Base-by-base conservation (phyloP, 2,797 vertebrate genomes). In the Phrynocephalus vlangalii region DNA sequence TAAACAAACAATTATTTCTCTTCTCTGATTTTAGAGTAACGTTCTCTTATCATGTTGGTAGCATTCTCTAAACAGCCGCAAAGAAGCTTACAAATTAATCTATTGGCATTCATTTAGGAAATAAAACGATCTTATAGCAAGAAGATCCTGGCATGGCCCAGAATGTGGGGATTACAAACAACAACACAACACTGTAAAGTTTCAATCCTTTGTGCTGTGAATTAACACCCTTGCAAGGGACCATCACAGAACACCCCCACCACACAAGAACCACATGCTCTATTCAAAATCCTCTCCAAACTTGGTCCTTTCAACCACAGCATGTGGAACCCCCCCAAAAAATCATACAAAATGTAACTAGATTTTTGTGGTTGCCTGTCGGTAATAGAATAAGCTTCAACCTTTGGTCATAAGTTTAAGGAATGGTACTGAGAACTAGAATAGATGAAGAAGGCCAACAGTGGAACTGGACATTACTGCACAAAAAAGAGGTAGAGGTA, bases 181-280 rank as follows among this genome's bases (percentile, higher is more conserved):
- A 87, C 28, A 90, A 75, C 67, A 90, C 85, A 93, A 83, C 33
- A 83, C 67, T 30, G 3, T 93, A 63, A 91, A 87, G 86, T 84
- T 91, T 95, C 89, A 91, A 92, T 94, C 87, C 92, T 38, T 70
- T 85, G 52, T 91, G 84, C 87, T 89, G 89, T 89, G 88, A 85
- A 88, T 88, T 2, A 93, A 90, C 86, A 91, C 89, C 91, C 93
- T 94, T 91, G 79, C 87, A 96, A 96, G 97, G 96, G 95, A 93
- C 96, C 96, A 97, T 97, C 97, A 97, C 96, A 97, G 97, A 97
- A 97, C 96, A 95, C 92, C 86, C 92, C 66, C 18, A n/a, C n/a
- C n/a, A n/a, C 52, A 76, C 81, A 88, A 92, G 79, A 50, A 73
- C 24, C 72, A 48, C 18, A 71, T 93, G 87, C 87, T 91, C 87